Evolutionary conservation across 2,113 vertebrate species (phyloP), one percentile per base, ranked within the genome.

Genomic region (Scortum barcoo): DNA sequence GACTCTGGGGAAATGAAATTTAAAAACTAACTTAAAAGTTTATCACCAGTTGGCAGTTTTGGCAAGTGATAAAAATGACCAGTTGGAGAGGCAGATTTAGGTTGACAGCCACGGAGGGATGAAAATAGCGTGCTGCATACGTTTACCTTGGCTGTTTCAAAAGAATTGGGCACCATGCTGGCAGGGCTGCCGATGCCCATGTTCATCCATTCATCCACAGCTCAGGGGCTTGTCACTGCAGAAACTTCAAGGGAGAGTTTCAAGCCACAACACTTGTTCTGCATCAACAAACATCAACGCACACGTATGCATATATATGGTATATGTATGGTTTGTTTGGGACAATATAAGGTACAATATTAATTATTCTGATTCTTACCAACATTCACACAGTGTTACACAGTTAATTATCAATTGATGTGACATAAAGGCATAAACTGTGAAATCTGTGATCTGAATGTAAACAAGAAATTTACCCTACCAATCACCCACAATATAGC

Each of bases 1-100:
- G 82, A 88, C 90, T 94, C 88, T 54, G 26, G 90, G 91, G 88
- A 91, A 89, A 90, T 84, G 82, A 81, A 91, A 91, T 93, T 90
- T 89, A 83, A 89, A 94, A 94, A 87, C 76, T 62, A 90, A 87
- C 92, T 92, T 91, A 90, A 93, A 94, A 95, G 93, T 94, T 95
- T 91, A 88, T 76, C 92, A 90, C 80, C 89, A 68, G 88, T 94
- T 94, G 93, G 91, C 91, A 91, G 91, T 84, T 94, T 91, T 94
- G 92, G 94, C 92, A 92, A 88, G 86, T 92, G 93, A 94, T 94
- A 89, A 95, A 95, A 94, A 93, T 94, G 92, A 94, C 92, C 90
- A 81, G 86, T 92, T 63, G 84, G 46, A 62, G 85, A 93, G 86
- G 84, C 89, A 91, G 83, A 94, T 91, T 89, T 51, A 76, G 91